Percentiles rank a stretch among this genome's conserved stretches.
These are phyloP conservation scores for Eupeodes corollae DNA, from an alignment of 1,140 invertebrate species.

Conservation along the genomic window DNA sequence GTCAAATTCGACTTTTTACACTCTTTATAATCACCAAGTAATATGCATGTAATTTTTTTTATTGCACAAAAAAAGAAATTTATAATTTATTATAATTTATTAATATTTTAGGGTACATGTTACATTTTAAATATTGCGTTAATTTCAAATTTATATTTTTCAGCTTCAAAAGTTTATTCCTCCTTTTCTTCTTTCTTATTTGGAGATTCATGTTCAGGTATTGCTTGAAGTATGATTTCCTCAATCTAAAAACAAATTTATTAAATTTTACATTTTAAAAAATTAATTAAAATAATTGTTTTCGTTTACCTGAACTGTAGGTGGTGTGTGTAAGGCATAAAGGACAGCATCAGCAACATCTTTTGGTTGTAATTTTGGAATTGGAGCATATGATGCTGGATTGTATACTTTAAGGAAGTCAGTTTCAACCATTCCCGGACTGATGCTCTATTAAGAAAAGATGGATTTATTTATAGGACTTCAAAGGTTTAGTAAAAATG, in stretches of 20 bases:
- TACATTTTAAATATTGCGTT: too few species aligned
- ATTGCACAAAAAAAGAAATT: too few species aligned
- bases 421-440: slow-evolving; percentile 47
- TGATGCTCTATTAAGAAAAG: slow-evolving; percentile 39
- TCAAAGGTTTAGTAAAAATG: too few species aligned
- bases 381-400: slow-evolving; percentile 24
- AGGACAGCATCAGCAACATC: slow-evolving; percentile 43
- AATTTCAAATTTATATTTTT: too few species aligned
- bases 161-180: too few species aligned
- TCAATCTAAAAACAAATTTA: slow-evolving; percentile 15
- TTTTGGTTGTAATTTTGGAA: slow-evolving; percentile 37
- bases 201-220: slow-evolving; percentile 14
- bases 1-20: too few species aligned
- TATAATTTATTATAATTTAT: too few species aligned
- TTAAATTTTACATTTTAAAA: not conserved
- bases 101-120: too few species aligned
- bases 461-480: too few species aligned
- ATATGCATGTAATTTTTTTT: too few species aligned
- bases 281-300: not conserved
- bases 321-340: slow-evolving; percentile 40
- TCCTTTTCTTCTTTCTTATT: not conserved
- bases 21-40: too few species aligned
- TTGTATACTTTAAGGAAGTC: slow-evolving; percentile 41
- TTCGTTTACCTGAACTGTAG: slow-evolving; percentile 37
- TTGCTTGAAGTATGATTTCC: slow-evolving; percentile 31